These are phyloP conservation scores for Hydractinia echinata DNA, from an alignment of 30 jellyfish, hydroid and myxozoan species.

Conservation along the genomic window DNA sequence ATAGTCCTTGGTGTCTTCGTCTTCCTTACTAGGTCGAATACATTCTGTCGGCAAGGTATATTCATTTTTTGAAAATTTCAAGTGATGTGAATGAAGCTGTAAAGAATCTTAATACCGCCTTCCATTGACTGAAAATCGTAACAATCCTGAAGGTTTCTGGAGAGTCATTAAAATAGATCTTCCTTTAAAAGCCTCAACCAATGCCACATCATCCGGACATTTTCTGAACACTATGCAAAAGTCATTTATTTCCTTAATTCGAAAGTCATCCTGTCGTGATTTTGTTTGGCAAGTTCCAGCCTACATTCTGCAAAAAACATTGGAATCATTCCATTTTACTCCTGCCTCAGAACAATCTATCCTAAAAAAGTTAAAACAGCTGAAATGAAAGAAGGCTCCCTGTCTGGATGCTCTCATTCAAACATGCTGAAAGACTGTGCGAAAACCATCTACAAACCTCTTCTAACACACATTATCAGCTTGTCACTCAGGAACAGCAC, in stretches of 20 bases:
- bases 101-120: too few species aligned
- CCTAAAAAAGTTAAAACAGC: not conserved
- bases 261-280: not conserved
- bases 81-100: too few species aligned
- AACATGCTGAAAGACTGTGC: constrained; percentile 29
- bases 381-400: constrained; percentile 4
- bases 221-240: too few species aligned
- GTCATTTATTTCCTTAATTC: too few species aligned
- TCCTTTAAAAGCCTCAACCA: not conserved
- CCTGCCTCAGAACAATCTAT: constrained; percentile 5
- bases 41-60: too few species aligned
- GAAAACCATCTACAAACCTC: not conserved
- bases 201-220: too few species aligned
- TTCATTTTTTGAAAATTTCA: too few species aligned
- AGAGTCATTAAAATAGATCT: not conserved
- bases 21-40: too few species aligned
- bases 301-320: not conserved
- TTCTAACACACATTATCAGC: not conserved
- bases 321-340: not conserved
- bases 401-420: not conserved
- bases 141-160: too few species aligned
- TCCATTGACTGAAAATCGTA: too few species aligned
- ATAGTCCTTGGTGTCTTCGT: too few species aligned
- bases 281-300: not conserved
- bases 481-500: not conserved